Evolutionary conservation across 2,888 invertebrate species (phyloP).

Genomic region (Pandemis heparana): DNA sequence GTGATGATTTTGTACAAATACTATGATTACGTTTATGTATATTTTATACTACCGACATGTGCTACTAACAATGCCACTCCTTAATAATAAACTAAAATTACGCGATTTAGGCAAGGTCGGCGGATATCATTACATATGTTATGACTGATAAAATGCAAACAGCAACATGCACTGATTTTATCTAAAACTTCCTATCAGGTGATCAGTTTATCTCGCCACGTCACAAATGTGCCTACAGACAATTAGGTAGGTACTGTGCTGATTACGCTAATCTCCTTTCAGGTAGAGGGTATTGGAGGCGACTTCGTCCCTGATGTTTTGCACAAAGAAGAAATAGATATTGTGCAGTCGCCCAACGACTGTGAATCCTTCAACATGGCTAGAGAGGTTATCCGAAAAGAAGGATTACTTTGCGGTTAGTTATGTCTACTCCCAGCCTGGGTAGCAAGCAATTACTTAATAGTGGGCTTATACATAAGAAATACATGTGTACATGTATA

Average conservation of each 20-base stretch:
- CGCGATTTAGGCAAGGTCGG: neutral
- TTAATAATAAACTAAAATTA: neutral
- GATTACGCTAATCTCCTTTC: slow-evolving; percentile 39
- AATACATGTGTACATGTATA: too few relatives aligned
- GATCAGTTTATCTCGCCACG: neutral
- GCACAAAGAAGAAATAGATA: slow-evolving; percentile 90
- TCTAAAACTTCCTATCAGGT: neutral
- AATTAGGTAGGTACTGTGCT: neutral
- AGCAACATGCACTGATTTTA: slow-evolving; percentile 3
- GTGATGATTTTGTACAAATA: too few relatives aligned
- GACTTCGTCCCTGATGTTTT: slow-evolving; percentile 97
- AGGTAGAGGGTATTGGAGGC: slow-evolving; percentile 93
- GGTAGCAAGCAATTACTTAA: too few relatives aligned
- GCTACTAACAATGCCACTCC: too few relatives aligned
- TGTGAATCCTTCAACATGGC: slow-evolving; percentile 92
- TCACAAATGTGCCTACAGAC: neutral
- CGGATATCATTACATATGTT: neutral
- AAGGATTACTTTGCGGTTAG: slow-evolving; percentile 95
- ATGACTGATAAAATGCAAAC: neutral
- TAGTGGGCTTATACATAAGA: too few relatives aligned
- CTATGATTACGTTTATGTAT: too few relatives aligned
- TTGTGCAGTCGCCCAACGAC: slow-evolving; percentile 93
- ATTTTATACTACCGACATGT: too few relatives aligned
- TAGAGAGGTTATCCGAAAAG: slow-evolving; percentile 93
- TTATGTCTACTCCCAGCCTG: neutral